A percentile compares a stretch with the other conserved stretches of the same genome.
Evolutionary conservation across 2,888 invertebrate genomes (phyloP).

Genomic region (Drosophila cracens): DNA sequence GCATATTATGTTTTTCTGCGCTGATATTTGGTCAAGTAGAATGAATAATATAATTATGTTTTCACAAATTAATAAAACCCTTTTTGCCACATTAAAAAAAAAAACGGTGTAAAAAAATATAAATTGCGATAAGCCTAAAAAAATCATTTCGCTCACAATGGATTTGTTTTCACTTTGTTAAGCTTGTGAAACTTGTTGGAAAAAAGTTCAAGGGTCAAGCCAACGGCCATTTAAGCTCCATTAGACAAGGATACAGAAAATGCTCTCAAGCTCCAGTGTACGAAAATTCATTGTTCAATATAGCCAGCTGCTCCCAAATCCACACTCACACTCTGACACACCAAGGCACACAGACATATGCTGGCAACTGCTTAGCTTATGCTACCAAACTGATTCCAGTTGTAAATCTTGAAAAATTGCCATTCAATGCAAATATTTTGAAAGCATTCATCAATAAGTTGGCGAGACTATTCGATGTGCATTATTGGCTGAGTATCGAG

Average conservation of each 20-base stretch:
- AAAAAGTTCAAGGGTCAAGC: slow-evolving; percentile 52
- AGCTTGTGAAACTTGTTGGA: slow-evolving; percentile 55
- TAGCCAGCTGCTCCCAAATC: slow-evolving; percentile 33
- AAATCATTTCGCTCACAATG: slow-evolving; percentile 40
- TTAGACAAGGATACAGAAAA: slow-evolving; percentile 55
- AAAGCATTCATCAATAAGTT: slow-evolving; percentile 74
- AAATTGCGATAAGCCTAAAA: slow-evolving; percentile 30
- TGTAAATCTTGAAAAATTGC: slow-evolving; percentile 83
- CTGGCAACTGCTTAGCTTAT: slow-evolving; percentile 24
- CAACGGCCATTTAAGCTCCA: slow-evolving; percentile 68
- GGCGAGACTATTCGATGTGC: slow-evolving; percentile 36
- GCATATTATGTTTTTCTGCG: background rate
- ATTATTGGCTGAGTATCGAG: slow-evolving; percentile 41
- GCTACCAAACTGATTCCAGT: slow-evolving; percentile 51
- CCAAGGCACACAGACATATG: slow-evolving; percentile 1
- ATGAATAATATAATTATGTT: background rate
- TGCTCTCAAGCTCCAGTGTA: slow-evolving; percentile 9
- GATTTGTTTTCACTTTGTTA: slow-evolving; percentile 63
- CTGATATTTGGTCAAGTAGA: background rate
- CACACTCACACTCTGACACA: background rate
- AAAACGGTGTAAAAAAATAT: slow-evolving; percentile 42
- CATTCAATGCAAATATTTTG: slow-evolving; percentile 76
- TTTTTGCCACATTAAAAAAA: slow-evolving; percentile 4
- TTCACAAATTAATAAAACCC: slow-evolving; percentile 1
- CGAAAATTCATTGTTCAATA: slow-evolving; percentile 56